A percentile compares a stretch with the other conserved stretches of the same genome.
Evolutionary conservation across 2,888 invertebrate species (phyloP).

Genomic region (Ariolimax columbianus): DNA sequence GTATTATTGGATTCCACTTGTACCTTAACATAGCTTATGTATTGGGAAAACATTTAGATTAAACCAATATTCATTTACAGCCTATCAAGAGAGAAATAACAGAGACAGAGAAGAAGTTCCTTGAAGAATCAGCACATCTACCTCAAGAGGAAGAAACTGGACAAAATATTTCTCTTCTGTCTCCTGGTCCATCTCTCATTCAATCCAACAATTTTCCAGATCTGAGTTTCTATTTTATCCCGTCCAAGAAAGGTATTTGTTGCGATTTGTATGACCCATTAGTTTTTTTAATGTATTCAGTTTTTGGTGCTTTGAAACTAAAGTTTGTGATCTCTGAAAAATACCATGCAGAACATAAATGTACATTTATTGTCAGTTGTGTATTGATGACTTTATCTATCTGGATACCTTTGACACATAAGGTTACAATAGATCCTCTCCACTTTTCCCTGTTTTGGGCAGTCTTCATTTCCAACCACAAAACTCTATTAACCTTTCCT

Average conservation of each 20-base stretch:
- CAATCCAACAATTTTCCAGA: slow-evolving; percentile 45
- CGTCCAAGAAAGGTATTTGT: slow-evolving; percentile 46
- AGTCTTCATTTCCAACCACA: no score
- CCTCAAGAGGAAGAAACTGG: slow-evolving; percentile 38
- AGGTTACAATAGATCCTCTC: no score
- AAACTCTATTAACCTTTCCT: no score
- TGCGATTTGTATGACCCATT: background rate
- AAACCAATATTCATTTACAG: background rate
- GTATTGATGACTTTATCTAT: no score
- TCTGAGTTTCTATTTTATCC: slow-evolving; percentile 46
- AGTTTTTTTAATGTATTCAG: background rate
- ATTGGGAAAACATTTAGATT: background rate
- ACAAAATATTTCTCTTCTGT: slow-evolving; percentile 29
- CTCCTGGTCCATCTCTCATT: slow-evolving; percentile 23
- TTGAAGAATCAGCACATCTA: slow-evolving; percentile 29
- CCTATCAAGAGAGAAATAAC: slow-evolving; percentile 43
- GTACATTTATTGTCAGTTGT: no score
- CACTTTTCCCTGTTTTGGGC: no score
- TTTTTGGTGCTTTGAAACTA: no score
- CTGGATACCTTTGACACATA: no score
- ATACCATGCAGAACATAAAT: no score
- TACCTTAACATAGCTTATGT: background rate
- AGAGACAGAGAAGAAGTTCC: slow-evolving; percentile 43
- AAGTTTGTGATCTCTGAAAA: no score
- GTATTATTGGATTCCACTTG: background rate